Evolutionary conservation across 1,140 invertebrate genomes (phyloP).

Genomic region (Zaprionus taronus): DNA sequence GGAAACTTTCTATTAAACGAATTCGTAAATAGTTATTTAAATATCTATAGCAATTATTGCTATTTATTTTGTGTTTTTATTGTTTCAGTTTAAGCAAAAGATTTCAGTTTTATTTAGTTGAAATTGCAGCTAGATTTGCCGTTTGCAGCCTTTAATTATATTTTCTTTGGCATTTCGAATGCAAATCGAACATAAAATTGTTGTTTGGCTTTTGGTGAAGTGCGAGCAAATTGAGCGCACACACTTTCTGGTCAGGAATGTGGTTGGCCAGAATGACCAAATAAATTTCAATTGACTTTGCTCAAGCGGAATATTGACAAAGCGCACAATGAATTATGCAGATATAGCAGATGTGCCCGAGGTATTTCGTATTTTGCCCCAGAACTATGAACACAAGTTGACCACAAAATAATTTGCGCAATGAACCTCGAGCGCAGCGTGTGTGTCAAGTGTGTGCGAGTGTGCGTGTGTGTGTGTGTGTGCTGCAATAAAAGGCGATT

Average conservation of each 20-base stretch:
- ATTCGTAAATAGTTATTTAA: too few relatives aligned
- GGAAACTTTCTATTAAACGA: too few relatives aligned
- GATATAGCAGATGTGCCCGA: conserved; percentile 1
- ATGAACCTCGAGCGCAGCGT: conserved; percentile 64
- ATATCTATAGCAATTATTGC: not conserved
- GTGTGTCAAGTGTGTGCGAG: conserved; percentile 21
- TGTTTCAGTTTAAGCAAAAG: not conserved
- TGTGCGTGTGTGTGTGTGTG: not conserved
- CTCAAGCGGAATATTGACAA: conserved; percentile 14
- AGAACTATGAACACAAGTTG: conserved; percentile 78
- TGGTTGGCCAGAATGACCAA: conserved; percentile 35
- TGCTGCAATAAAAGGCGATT: conserved; percentile 68
- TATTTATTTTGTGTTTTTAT: not conserved
- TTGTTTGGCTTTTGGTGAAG: not conserved
- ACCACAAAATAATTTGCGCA: conserved; percentile 81
- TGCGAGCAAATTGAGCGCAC: not conserved
- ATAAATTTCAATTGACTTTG: conserved; percentile 34
- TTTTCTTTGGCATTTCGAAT: not conserved
- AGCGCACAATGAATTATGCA: conserved; percentile 36
- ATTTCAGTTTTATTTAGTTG: not conserved
- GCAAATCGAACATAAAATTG: not conserved
- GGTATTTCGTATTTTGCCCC: conserved; percentile 38
- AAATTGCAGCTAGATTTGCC: not conserved
- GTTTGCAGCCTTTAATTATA: not conserved
- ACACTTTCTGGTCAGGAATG: conserved; percentile 16